A percentile compares a stretch with the other conserved stretches of the same genome.
Evolutionary conservation across 2,113 vertebrate genomes (phyloP).

Genomic region (Burhinus bistriatus): DNA sequence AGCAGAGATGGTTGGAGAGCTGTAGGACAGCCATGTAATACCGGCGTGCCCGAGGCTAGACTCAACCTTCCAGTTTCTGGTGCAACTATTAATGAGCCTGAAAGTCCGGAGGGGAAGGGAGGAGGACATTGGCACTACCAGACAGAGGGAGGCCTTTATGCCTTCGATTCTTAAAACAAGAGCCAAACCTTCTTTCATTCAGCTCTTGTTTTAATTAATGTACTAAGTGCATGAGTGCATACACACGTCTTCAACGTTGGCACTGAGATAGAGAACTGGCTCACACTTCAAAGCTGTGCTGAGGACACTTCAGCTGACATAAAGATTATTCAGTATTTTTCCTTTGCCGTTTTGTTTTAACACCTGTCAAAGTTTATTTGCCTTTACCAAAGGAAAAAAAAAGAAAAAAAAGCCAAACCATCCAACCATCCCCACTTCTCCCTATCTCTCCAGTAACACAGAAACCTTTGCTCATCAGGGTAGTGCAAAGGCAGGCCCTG

Average conservation of each 20-base stretch:
- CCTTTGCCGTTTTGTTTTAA: conserved; percentile 4
- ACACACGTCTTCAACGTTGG: background rate
- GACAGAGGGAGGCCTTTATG: background rate
- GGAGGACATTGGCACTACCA: background rate
- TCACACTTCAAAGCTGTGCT: background rate
- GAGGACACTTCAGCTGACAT: background rate
- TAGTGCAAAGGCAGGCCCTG: background rate
- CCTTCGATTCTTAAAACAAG: background rate
- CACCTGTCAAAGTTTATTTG: background rate
- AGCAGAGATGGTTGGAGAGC: background rate
- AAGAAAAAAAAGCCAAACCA: background rate
- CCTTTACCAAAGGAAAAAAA: background rate
- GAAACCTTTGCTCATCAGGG: background rate
- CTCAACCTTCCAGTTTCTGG: conserved; percentile 24
- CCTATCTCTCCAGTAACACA: background rate
- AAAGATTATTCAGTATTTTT: background rate
- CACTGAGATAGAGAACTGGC: background rate
- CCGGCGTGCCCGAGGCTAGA: background rate
- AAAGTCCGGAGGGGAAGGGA: background rate
- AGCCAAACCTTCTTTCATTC: background rate
- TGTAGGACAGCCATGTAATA: background rate
- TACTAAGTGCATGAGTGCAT: background rate
- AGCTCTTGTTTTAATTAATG: background rate
- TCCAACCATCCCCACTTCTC: background rate
- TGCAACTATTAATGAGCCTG: background rate